phyloP scores from a whole-genome alignment of 2,888 invertebrate species.

The Busseola fusca region DNA sequence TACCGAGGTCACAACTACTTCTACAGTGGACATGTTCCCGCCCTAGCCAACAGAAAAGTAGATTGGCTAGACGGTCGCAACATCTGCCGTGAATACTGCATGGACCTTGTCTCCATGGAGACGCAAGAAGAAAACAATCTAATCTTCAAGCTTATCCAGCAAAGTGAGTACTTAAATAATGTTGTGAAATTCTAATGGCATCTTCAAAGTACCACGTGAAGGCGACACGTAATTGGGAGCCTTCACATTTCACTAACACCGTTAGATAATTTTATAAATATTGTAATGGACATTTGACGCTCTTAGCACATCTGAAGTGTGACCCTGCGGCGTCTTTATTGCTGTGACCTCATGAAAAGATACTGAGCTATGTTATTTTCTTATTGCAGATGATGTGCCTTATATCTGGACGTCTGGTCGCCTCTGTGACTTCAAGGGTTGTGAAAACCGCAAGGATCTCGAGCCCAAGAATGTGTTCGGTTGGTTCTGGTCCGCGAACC shows the following conservation, averaged over 20 bases:
- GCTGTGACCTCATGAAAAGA: constrained; percentile 27
- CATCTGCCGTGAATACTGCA: constrained; percentile 97
- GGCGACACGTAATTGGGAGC: constrained; percentile 56
- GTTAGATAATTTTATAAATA: constrained; percentile 50
- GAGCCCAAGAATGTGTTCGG: constrained; percentile 96
- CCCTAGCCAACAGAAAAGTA: constrained; percentile 93
- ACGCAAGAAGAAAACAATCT: constrained; percentile 97
- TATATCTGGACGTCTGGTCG: constrained; percentile 98
- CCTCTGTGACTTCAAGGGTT: constrained; percentile 97
- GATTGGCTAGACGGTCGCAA: constrained; percentile 98
- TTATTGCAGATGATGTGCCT: constrained; percentile 93
- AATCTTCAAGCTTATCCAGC: constrained; percentile 95
- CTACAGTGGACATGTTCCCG: constrained; percentile 94
- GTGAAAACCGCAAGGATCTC: constrained; percentile 95
- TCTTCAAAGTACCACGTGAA: constrained; percentile 40
- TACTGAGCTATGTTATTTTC: constrained; percentile 24
- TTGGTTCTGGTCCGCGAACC: constrained; percentile 98
- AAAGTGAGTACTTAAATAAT: constrained; percentile 87
- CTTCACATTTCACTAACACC: constrained; percentile 59
- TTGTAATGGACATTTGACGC: constrained; percentile 54
- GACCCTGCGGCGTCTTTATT: constrained; percentile 46
- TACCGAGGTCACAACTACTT: constrained; percentile 96
- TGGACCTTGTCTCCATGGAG: constrained; percentile 97
- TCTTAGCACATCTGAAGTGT: constrained; percentile 43
- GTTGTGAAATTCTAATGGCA: constrained; percentile 49